A percentile compares a stretch with the other conserved stretches of the same genome.
Evolutionary conservation across 1,140 invertebrate species (phyloP).

Genomic region (Caenorhabditis tropicalis): DNA sequence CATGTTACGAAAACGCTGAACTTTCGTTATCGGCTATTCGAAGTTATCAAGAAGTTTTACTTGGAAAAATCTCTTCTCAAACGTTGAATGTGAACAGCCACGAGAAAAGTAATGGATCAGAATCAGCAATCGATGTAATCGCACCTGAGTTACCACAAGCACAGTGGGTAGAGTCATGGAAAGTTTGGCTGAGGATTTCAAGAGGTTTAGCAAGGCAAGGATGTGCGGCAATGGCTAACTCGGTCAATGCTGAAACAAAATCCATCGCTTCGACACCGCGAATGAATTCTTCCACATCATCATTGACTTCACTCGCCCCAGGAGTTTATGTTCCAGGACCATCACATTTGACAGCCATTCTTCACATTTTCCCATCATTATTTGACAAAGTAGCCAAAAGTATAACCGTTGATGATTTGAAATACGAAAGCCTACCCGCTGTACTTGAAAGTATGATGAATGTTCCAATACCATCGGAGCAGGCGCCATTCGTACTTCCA

Average conservation of each 20-base stretch:
- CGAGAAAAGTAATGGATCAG: slow-evolving; percentile 9
- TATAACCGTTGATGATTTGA: slow-evolving; percentile 60
- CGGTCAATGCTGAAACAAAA: background rate
- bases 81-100: slow-evolving; percentile 51
- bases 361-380: slow-evolving; percentile 65
- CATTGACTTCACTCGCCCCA: background rate
- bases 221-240: slow-evolving; percentile 25
- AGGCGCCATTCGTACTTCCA: slow-evolving; percentile 64
- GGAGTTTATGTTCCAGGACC: slow-evolving; percentile 61
- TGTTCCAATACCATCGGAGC: slow-evolving; percentile 64
- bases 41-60: slow-evolving; percentile 72
- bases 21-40: slow-evolving; percentile 75
- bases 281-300: slow-evolving; percentile 24
- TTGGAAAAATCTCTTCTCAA: slow-evolving; percentile 49
- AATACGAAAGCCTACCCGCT: slow-evolving; percentile 41
- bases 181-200: slow-evolving; percentile 58
- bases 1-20: slow-evolving; percentile 74
- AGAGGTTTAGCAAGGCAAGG: slow-evolving; percentile 54
- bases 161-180: slow-evolving; percentile 66
- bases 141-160: slow-evolving; percentile 28
- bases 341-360: slow-evolving; percentile 68
- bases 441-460: slow-evolving; percentile 60
- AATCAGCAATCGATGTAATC: background rate
- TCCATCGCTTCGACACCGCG: background rate
- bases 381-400: slow-evolving; percentile 62